phyloP scores from a whole-genome alignment of 2,888 invertebrate species.

The Patella caerulea region DNA sequence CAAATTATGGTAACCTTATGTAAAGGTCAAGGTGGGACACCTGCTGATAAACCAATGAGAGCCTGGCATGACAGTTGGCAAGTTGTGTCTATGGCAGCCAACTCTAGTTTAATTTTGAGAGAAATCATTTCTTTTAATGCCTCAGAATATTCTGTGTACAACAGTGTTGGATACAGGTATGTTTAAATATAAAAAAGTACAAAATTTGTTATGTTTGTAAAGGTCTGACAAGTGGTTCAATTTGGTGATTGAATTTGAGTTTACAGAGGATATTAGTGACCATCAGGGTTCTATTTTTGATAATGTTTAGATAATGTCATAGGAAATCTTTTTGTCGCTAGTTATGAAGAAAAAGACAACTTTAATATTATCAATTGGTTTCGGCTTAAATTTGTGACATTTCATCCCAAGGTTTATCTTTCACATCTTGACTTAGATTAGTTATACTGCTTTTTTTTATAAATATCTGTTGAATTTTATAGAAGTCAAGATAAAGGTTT shows the following conservation, averaged over 20 bases:
- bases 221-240: neutral
- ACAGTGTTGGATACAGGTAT: conserved; percentile 73
- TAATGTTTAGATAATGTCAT: too few relatives aligned
- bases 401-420: too few relatives aligned
- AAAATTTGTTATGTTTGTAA: too few relatives aligned
- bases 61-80: conserved; percentile 76
- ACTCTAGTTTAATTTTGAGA: conserved; percentile 72
- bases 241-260: neutral
- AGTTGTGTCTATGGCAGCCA: conserved; percentile 75
- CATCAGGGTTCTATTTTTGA: neutral
- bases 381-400: too few relatives aligned
- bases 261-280: neutral
- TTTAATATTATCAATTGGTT: too few relatives aligned
- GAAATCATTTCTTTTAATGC: conserved; percentile 70
- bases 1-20: conserved; percentile 74
- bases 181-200: neutral
- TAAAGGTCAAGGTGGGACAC: conserved; percentile 76
- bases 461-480: conserved; percentile 18
- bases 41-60: conserved; percentile 71
- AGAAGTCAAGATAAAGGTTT: conserved; percentile 68
- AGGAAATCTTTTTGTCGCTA: too few relatives aligned
- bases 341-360: too few relatives aligned
- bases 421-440: too few relatives aligned
- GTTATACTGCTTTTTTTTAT: too few relatives aligned
- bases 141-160: conserved; percentile 70